Percentiles rank a stretch among this genome's conserved stretches.
phyloP scores from a whole-genome alignment of 1,140 invertebrate genomes.

The Drosophila obscura region DNA sequence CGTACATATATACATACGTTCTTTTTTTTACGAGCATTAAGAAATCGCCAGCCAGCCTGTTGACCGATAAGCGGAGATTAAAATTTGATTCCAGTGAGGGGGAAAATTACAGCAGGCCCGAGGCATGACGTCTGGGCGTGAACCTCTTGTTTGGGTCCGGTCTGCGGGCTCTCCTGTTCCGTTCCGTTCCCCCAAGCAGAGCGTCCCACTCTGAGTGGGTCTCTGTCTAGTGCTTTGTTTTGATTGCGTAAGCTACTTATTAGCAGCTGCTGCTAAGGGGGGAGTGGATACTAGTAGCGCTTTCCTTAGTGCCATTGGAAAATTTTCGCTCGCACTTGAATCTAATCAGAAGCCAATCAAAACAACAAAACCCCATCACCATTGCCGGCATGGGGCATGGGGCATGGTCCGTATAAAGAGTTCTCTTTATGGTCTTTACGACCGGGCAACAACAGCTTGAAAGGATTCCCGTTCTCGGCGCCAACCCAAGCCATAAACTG shows the following conservation, averaged over 20 bases:
- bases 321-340: conserved; percentile 54
- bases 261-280: conserved; percentile 20
- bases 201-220: neutral
- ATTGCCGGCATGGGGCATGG: neutral
- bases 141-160: conserved; percentile 16
- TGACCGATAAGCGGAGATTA: conserved; percentile 45
- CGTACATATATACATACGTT: neutral
- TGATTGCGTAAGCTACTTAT: conserved; percentile 34
- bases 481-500: conserved; percentile 39
- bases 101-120: conserved; percentile 34
- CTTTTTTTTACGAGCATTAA: conserved; percentile 9
- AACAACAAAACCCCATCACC: conserved; percentile 30
- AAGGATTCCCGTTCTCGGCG: conserved; percentile 17
- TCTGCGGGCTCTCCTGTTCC: conserved; percentile 7
- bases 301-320: conserved; percentile 15
- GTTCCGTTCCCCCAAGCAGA: too few relatives aligned
- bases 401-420: conserved; percentile 13
- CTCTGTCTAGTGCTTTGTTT: conserved; percentile 36
- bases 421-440: conserved; percentile 24
- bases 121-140: conserved; percentile 41
- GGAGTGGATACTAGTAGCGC: conserved; percentile 10
- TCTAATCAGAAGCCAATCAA: conserved; percentile 59
- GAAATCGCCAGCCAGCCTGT: conserved; percentile 35
- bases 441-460: conserved; percentile 24
- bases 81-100: conserved; percentile 23